Conservation (phyloP, 2,888 invertebrate genomes). For the Atethmia centrago region DNA sequence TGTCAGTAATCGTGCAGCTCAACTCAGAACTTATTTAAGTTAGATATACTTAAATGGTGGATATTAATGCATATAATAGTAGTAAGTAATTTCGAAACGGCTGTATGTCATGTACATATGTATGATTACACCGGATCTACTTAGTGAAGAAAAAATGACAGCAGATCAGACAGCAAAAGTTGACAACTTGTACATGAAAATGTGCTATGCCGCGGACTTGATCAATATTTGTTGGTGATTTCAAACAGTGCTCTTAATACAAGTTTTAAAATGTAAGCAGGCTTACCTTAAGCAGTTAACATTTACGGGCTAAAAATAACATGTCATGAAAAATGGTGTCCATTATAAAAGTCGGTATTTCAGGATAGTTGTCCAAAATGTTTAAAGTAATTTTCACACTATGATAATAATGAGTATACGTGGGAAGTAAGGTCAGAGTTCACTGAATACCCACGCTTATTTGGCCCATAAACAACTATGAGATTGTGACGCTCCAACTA, state of each 20-base stretch:
- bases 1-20: too few species aligned
- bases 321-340: background rate
- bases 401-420: background rate
- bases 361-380: background rate
- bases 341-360: background rate
- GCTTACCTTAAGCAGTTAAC: too few species aligned
- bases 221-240: background rate
- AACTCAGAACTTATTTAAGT: too few species aligned
- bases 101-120: too few species aligned
- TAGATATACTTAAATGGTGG: too few species aligned
- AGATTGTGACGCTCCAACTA: constrained; percentile 33
- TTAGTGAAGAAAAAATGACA: background rate
- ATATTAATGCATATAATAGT: too few species aligned
- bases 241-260: background rate
- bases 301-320: background rate
- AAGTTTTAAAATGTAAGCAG: background rate
- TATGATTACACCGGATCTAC: background rate
- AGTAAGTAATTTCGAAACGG: too few species aligned
- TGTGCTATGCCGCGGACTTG: background rate
- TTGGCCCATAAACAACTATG: constrained; percentile 14
- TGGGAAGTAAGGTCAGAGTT: constrained; percentile 36
- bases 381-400: background rate
- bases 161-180: background rate
- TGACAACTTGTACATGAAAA: background rate
- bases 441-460: constrained; percentile 13